Evolutionary conservation across 1,140 invertebrate genomes (phyloP).

Genomic region (Himalopsyche phryganea): DNA sequence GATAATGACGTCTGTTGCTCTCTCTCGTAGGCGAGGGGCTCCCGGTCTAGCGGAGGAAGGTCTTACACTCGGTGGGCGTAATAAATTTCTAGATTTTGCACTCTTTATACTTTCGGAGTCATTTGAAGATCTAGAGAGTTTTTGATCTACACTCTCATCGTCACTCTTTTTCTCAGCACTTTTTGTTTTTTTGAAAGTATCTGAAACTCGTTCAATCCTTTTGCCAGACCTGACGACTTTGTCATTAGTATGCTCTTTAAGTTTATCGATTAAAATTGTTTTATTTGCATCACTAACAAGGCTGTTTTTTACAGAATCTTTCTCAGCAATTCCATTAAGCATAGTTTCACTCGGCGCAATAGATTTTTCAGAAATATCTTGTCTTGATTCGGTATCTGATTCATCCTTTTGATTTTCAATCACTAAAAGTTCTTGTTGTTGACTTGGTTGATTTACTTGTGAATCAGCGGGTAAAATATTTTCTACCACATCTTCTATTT

Average conservation of each 20-base stretch:
- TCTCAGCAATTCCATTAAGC: background rate
- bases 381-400: too few relatives aligned
- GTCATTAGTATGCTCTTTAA: conserved; percentile 11
- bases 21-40: conserved; percentile 64
- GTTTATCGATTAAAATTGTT: conserved; percentile 12
- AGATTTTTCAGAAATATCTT: too few relatives aligned
- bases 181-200: conserved; percentile 16
- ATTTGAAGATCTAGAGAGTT: conserved; percentile 9
- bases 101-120: conserved; percentile 9
- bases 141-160: conserved; percentile 16
- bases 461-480: too few relatives aligned
- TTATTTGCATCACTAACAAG: too few relatives aligned
- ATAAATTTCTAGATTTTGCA: conserved; percentile 49
- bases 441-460: too few relatives aligned
- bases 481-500: too few relatives aligned
- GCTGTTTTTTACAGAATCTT: too few relatives aligned
- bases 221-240: too few relatives aligned
- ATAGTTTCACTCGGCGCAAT: background rate
- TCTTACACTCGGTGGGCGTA: conserved; percentile 64
- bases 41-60: conserved; percentile 75
- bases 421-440: too few relatives aligned
- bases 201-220: background rate
- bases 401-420: too few relatives aligned
- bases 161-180: conserved; percentile 18
- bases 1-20: conserved; percentile 54